phyloP scores from a whole-genome alignment of 2,113 vertebrate species.

The Rhizomys pruinosus region DNA sequence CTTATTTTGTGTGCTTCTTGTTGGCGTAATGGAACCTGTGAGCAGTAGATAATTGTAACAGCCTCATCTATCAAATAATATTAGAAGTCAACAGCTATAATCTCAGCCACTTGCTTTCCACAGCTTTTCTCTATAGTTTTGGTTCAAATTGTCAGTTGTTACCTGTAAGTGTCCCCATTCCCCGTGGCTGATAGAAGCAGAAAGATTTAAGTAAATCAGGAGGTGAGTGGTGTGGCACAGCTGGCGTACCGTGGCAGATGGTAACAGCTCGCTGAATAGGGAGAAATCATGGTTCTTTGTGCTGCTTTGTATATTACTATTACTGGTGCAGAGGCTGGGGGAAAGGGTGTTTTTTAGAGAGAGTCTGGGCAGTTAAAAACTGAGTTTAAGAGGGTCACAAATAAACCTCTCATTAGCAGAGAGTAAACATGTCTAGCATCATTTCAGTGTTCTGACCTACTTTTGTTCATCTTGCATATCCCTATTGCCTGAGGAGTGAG shows the following conservation, averaged over 20 bases:
- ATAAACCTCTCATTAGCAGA: slow-evolving; percentile 67
- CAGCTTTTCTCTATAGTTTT: slow-evolving; percentile 88
- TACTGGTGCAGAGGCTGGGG: slow-evolving; percentile 75
- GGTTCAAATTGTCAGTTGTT: slow-evolving; percentile 90
- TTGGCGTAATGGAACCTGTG: slow-evolving; percentile 94
- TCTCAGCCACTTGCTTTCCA: slow-evolving; percentile 89
- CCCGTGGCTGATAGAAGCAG: slow-evolving; percentile 87
- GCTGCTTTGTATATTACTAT: slow-evolving; percentile 83
- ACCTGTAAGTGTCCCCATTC: slow-evolving; percentile 89
- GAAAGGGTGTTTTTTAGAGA: slow-evolving; percentile 45
- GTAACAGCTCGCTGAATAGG: slow-evolving; percentile 80
- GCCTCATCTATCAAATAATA: slow-evolving; percentile 95
- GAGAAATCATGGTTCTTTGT: slow-evolving; percentile 83
- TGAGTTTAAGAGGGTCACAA: slow-evolving; percentile 64
- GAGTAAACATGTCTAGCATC: slow-evolving; percentile 8
- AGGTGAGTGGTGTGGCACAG: slow-evolving; percentile 78
- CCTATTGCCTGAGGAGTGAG: not conserved
- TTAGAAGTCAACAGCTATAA: slow-evolving; percentile 95
- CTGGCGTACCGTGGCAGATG: slow-evolving; percentile 81
- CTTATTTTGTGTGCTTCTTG: slow-evolving; percentile 93
- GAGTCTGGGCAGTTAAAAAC: slow-evolving; percentile 73
- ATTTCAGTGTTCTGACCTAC: slow-evolving; percentile 61
- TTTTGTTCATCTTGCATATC: slow-evolving; percentile 48
- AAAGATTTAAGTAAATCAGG: slow-evolving; percentile 89
- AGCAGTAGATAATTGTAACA: slow-evolving; percentile 94